These are phyloP conservation scores for Cantharis rufa DNA, from an alignment of 2,888 invertebrate species.

Conservation along the genomic window DNA sequence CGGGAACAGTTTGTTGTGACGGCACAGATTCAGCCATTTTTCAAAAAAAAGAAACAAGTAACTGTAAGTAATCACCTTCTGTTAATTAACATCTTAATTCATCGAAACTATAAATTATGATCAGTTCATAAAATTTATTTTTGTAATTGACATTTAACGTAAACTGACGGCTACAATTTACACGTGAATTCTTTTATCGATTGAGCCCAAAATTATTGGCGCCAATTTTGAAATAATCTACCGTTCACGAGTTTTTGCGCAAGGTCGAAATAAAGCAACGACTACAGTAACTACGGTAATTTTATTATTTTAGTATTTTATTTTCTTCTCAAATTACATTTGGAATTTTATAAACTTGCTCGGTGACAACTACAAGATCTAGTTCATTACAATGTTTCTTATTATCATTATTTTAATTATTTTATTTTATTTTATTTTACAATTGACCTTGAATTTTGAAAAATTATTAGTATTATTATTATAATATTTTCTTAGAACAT, in stretches of 20 bases:
- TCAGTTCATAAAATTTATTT: neutral
- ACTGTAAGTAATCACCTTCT: neutral
- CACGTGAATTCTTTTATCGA: neutral
- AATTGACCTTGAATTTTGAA: too few relatives aligned
- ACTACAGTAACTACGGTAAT: neutral
- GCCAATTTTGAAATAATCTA: neutral
- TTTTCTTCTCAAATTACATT: too few relatives aligned
- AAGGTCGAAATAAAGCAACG: neutral
- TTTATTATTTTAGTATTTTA: neutral
- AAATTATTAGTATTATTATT: too few relatives aligned
- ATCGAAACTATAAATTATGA: neutral
- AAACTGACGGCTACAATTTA: neutral
- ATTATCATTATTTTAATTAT: too few relatives aligned
- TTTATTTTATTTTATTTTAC: too few relatives aligned
- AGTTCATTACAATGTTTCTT: too few relatives aligned
- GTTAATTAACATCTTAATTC: neutral
- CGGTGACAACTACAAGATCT: too few relatives aligned
- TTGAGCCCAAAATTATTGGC: neutral
- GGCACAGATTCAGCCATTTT: conserved; percentile 39
- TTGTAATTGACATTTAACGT: neutral
- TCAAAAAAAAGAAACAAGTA: conserved; percentile 14
- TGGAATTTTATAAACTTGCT: too few relatives aligned
- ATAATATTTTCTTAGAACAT: too few relatives aligned
- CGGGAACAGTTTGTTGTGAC: conserved; percentile 29
- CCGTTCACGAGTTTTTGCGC: neutral